These are phyloP conservation scores for Ditula angustiorana DNA, from an alignment of 2,888 invertebrate species.

Conservation along the genomic window DNA sequence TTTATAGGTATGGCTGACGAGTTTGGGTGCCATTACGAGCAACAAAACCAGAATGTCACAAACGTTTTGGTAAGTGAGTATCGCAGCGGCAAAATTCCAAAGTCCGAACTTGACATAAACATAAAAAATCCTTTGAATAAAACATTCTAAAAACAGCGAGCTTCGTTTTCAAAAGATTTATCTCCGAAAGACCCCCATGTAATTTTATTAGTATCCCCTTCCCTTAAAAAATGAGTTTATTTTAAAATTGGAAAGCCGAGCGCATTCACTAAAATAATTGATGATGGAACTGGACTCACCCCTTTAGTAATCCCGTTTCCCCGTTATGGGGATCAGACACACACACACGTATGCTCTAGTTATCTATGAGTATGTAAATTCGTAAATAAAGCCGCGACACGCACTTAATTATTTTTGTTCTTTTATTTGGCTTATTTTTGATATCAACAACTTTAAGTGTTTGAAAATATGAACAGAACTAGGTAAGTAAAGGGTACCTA, in stretches of 20 bases:
- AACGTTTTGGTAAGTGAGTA: constrained; percentile 3
- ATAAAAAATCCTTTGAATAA: constrained; percentile 19
- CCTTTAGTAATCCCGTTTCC: constrained; percentile 71
- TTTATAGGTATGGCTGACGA: constrained; percentile 61
- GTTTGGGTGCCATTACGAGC: not conserved
- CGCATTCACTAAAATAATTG: constrained; percentile 77
- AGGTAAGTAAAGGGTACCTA: no score
- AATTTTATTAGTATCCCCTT: constrained; percentile 74
- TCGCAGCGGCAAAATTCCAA: not conserved
- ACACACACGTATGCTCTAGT: constrained; percentile 34
- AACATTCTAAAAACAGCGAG: constrained; percentile 25
- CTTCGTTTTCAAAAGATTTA: constrained; percentile 38
- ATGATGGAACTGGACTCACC: constrained; percentile 71
- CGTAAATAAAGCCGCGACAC: constrained; percentile 40
- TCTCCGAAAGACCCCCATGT: constrained; percentile 50
- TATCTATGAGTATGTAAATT: constrained; percentile 47
- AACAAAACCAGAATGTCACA: not conserved
- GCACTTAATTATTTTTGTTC: constrained; percentile 10
- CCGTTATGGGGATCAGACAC: constrained; percentile 44
- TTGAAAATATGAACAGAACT: not conserved
- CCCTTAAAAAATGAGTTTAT: constrained; percentile 67
- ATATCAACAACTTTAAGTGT: not conserved
- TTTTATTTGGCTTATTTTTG: not conserved
- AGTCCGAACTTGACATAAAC: not conserved
- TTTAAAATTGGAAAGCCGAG: constrained; percentile 79